Evolutionary conservation across 2,113 vertebrate genomes (phyloP).

Genomic region (Sitta europaea): DNA sequence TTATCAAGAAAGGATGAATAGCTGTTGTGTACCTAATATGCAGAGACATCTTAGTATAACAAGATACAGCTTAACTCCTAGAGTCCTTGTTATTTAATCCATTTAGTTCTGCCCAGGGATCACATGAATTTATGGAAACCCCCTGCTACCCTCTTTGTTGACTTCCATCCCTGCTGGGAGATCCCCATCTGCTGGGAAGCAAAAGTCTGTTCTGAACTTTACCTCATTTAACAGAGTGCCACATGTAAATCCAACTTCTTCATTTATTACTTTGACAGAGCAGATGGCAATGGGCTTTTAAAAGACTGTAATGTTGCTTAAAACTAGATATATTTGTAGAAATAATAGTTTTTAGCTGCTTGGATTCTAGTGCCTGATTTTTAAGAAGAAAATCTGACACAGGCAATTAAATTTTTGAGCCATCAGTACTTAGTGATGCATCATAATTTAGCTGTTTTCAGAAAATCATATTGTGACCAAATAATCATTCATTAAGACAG

Average conservation of each 20-base stretch:
- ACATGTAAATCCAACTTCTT: conserved; percentile 52
- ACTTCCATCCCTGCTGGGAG: conserved; percentile 67
- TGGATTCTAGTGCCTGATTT: conserved; percentile 13
- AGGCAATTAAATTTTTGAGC: conserved; percentile 41
- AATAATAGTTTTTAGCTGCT: conserved; percentile 12
- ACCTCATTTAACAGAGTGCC: conserved; percentile 32
- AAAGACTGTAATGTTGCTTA: conserved; percentile 14
- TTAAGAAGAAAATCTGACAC: conserved; percentile 26
- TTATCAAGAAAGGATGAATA: not conserved
- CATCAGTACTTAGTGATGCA: conserved; percentile 36
- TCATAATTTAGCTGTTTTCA: conserved; percentile 40
- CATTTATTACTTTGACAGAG: conserved; percentile 46
- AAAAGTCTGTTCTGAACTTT: conserved; percentile 55
- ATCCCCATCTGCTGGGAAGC: conserved; percentile 65
- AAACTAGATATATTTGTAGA: conserved; percentile 30
- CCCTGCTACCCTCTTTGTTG: conserved; percentile 66
- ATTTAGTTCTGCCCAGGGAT: conserved; percentile 64
- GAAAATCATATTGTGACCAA: conserved; percentile 45
- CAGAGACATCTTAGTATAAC: conserved; percentile 42
- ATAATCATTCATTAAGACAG: conserved; percentile 28
- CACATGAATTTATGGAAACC: conserved; percentile 50
- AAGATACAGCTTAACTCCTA: conserved; percentile 55
- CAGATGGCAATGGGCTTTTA: conserved; percentile 55
- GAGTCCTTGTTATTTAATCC: conserved; percentile 65
- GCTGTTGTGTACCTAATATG: not conserved